phyloP scores from a whole-genome alignment of 1,140 invertebrate species.

The Drosophila pseudoananassae region DNA sequence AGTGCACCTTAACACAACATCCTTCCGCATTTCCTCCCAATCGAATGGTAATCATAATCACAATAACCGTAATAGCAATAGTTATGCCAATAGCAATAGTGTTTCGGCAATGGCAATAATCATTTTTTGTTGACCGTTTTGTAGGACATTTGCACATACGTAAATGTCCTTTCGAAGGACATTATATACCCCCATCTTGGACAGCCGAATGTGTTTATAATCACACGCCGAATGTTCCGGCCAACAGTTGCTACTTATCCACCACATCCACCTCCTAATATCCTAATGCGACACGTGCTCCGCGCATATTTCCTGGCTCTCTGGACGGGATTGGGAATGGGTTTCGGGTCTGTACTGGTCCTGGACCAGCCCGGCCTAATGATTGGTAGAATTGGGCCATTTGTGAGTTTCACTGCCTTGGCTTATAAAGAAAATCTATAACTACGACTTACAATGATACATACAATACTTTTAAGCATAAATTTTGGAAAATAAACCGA shows the following conservation, averaged over 20 bases:
- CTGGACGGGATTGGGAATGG: slow-evolving; percentile 29
- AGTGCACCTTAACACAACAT: slow-evolving; percentile 14
- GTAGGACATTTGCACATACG: slow-evolving; percentile 74
- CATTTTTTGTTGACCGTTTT: slow-evolving; percentile 66
- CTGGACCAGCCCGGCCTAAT: slow-evolving; percentile 46
- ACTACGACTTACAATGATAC: slow-evolving; percentile 38
- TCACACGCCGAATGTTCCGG: slow-evolving; percentile 50
- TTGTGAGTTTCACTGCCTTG: slow-evolving; percentile 65
- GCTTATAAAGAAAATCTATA: slow-evolving; percentile 33
- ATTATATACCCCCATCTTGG: slow-evolving; percentile 35
- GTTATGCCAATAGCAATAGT: slow-evolving; percentile 50
- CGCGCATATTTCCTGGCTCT: slow-evolving; percentile 67
- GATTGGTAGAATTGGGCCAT: slow-evolving; percentile 40
- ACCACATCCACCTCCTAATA: slow-evolving; percentile 3
- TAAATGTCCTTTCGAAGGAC: slow-evolving; percentile 51
- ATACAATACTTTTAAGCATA: slow-evolving; percentile 9
- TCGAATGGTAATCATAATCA: slow-evolving; percentile 82
- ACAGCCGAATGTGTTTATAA: slow-evolving; percentile 72
- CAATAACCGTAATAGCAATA: slow-evolving; percentile 73
- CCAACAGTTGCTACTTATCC: slow-evolving; percentile 58
- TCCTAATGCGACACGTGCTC: slow-evolving; percentile 74
- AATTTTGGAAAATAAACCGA: slow-evolving; percentile 50
- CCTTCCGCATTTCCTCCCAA: slow-evolving; percentile 40
- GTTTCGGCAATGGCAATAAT: slow-evolving; percentile 73
- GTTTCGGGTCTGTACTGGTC: slow-evolving; percentile 1